Percentiles rank a stretch among this genome's conserved stretches.
Evolutionary conservation across 2,113 vertebrate genomes (phyloP).

Genomic region (Bolborhynchus lineola): DNA sequence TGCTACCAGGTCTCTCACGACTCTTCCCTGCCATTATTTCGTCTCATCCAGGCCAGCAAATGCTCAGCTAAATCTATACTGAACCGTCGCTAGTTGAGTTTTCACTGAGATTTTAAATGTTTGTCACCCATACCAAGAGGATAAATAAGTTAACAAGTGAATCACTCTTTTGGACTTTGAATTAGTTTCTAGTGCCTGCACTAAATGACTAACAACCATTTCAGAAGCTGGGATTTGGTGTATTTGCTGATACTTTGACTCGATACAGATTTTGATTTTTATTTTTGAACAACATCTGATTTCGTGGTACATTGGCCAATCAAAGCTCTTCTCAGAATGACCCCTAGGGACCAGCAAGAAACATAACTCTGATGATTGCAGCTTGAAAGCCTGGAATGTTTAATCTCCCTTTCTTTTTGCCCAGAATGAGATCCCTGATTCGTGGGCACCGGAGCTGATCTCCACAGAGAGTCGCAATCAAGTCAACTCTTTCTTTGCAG

Average conservation of each 20-base stretch:
- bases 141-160: not conserved
- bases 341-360: not conserved
- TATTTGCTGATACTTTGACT: not conserved
- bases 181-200: not conserved
- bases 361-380: not conserved
- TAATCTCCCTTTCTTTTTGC: not conserved
- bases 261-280: not conserved
- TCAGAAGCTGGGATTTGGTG: not conserved
- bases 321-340: not conserved
- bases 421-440: constrained; percentile 27
- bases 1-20: not conserved
- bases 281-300: not conserved
- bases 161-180: not conserved
- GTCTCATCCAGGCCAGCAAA: not conserved
- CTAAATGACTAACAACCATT: not conserved
- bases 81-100: not conserved
- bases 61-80: not conserved
- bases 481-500: constrained; percentile 48
- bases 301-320: not conserved
- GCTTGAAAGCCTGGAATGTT: not conserved
- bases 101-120: not conserved
- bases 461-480: constrained; percentile 48
- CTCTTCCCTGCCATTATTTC: not conserved
- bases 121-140: rapidly evolving
- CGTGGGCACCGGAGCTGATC: not conserved